Base-by-base conservation (phyloP, 2,113 vertebrate species). In the Meles meles region DNA sequence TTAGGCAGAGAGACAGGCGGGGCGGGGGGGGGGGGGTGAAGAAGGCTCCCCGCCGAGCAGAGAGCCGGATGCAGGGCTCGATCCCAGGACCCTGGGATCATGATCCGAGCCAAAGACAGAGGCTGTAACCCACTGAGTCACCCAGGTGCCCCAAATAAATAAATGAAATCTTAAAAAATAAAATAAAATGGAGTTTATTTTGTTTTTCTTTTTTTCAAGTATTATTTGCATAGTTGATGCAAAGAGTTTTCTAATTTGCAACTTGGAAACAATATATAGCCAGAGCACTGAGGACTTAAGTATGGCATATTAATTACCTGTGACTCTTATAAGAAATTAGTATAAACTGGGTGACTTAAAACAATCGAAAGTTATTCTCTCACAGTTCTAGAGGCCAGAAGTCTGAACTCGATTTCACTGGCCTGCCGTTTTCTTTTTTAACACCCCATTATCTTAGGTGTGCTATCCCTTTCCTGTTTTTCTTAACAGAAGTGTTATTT, bases 401-500 rank as follows among this genome's bases (percentile, higher is more conserved):
- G 7, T 79, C 31, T 82, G 49, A 76, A 61, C 49, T 84, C 18
- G 77, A 8, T 77, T 59, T 89, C 42, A 84, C 34, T 93, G 29
- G 39, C 9, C 59, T 59, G 47, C 61, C 20, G 20, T 1, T 49
- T 76, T 44, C 42, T 79, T n/a, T 81, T 86, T 57, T 59, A 77
- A 63, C 5, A 74, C 6, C 39, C 31, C 3, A 57, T 93, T 91
- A 34, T 55, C 42, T 89, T 11, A 42, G 29, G 4, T 89, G 6
- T 96, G 79, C 94, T 97, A 90, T 98, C 47, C 86, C 90, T 98
- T 96, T 97, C 82, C 69, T 88, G 5, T 71, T 76, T 93, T 93
- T 77, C 65, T 95, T 85, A 98, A 97, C 92, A 97, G 98, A 93
- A 98, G 97, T 98, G 95, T 61, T 98, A 95, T 91, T 98, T 97